Conservation (phyloP, 2,888 invertebrate genomes). For the Syrista parreyssii region DNA sequence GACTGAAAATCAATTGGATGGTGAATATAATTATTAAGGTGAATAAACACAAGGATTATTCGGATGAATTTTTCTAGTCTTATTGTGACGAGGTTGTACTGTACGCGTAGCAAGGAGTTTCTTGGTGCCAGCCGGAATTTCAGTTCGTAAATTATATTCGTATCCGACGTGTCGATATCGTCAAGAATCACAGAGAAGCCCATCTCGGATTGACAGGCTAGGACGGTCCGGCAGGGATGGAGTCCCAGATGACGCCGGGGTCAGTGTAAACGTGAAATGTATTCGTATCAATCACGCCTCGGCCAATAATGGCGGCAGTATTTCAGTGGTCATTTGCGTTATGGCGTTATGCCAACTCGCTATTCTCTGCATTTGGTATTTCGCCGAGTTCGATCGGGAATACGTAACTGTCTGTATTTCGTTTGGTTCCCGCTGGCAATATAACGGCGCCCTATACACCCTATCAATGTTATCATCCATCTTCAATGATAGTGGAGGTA, state of each 20-base stretch:
- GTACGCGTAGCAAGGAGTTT: neutral
- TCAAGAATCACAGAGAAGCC: neutral
- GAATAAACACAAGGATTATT: neutral
- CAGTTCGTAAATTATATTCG: neutral
- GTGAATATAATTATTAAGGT: neutral
- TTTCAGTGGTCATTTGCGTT: slow-evolving; percentile 20
- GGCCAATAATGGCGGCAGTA: slow-evolving; percentile 19
- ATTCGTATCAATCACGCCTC: slow-evolving; percentile 20
- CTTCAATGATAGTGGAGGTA: neutral
- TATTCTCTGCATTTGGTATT: slow-evolving; percentile 2
- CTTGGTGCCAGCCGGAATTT: neutral
- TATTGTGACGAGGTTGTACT: neutral
- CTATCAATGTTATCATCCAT: neutral
- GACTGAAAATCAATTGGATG: no score
- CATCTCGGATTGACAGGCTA: neutral
- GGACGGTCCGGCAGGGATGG: slow-evolving; percentile 3
- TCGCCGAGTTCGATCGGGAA: neutral
- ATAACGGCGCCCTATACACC: neutral
- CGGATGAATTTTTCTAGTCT: neutral
- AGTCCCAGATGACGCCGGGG: slow-evolving; percentile 13
- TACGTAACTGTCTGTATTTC: slow-evolving; percentile 1
- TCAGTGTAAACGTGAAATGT: slow-evolving; percentile 13
- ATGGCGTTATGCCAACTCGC: slow-evolving; percentile 15
- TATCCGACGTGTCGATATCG: neutral
- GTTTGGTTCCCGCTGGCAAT: neutral